phyloP scores from a whole-genome alignment of 2,797 vertebrate genomes.

The Molothrus aeneus region DNA sequence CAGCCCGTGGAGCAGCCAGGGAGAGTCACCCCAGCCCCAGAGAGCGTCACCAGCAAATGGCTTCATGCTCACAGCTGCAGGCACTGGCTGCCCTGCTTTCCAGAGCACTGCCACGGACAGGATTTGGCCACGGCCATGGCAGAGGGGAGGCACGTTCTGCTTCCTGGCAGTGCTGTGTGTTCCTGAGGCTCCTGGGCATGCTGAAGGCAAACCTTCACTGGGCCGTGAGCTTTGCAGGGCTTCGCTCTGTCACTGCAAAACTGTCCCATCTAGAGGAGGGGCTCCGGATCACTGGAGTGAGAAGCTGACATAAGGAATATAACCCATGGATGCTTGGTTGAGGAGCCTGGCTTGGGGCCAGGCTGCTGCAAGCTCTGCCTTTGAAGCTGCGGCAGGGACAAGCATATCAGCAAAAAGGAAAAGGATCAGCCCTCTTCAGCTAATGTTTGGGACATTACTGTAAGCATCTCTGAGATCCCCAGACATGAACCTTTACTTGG shows the following conservation, averaged over 20 bases:
- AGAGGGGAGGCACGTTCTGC: neutral
- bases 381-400: neutral
- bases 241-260: neutral
- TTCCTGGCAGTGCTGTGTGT: fast-evolving
- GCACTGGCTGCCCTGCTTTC: constrained; percentile 12
- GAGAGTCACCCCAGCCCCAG: neutral
- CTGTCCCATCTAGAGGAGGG: neutral
- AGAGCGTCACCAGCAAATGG: neutral
- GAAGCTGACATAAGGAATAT: neutral
- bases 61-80: constrained; percentile 29
- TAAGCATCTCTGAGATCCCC: neutral
- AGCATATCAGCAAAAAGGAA: neutral
- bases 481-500: neutral
- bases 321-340: neutral
- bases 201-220: neutral
- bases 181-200: neutral
- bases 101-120: fast-evolving
- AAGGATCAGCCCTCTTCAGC: neutral
- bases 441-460: neutral
- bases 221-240: neutral
- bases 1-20: neutral
- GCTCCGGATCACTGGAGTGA: neutral
- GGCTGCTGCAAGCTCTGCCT: neutral
- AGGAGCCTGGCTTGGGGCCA: neutral
- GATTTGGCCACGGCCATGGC: neutral